phyloP scores from a whole-genome alignment of 2,113 vertebrate genomes.

The Macquaria ambigua region DNA sequence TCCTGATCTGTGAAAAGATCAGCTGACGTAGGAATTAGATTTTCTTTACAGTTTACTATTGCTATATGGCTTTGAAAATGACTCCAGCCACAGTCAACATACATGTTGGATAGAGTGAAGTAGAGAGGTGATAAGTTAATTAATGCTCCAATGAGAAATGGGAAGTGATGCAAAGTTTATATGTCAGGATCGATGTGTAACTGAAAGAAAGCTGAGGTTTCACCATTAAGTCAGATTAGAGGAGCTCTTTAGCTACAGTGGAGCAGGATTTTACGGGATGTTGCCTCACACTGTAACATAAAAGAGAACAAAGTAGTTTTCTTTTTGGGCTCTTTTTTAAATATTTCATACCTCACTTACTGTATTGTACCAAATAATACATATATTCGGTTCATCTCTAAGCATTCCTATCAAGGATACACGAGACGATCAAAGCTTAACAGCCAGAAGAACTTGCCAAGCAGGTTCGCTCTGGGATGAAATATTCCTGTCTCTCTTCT shows the following conservation, averaged over 20 bases:
- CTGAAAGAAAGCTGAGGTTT: neutral
- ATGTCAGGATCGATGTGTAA: neutral
- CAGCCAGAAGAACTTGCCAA: slow-evolving; percentile 27
- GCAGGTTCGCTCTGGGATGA: slow-evolving; percentile 40
- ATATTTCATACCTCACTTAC: neutral
- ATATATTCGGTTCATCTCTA: slow-evolving; percentile 5
- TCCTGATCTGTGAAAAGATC: neutral
- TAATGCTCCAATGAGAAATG: neutral
- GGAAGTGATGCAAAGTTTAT: neutral
- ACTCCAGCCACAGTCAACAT: neutral
- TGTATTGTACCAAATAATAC: neutral
- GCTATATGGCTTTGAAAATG: neutral
- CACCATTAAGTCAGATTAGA: neutral
- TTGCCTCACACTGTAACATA: neutral
- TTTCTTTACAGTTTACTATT: neutral
- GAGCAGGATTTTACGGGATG: neutral
- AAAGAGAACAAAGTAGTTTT: neutral
- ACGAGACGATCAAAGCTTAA: slow-evolving; percentile 23
- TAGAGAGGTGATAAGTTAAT: neutral
- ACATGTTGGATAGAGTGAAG: neutral
- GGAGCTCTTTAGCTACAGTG: neutral
- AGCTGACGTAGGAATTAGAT: neutral
- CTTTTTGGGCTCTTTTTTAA: neutral
- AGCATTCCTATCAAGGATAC: slow-evolving; percentile 1
- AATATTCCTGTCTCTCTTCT: slow-evolving; percentile 41